Evolutionary conservation across 2,797 vertebrate species (phyloP), one percentile per base, ranked within the genome.

Genomic region (Gymnoscopelus microlampas): DNA sequence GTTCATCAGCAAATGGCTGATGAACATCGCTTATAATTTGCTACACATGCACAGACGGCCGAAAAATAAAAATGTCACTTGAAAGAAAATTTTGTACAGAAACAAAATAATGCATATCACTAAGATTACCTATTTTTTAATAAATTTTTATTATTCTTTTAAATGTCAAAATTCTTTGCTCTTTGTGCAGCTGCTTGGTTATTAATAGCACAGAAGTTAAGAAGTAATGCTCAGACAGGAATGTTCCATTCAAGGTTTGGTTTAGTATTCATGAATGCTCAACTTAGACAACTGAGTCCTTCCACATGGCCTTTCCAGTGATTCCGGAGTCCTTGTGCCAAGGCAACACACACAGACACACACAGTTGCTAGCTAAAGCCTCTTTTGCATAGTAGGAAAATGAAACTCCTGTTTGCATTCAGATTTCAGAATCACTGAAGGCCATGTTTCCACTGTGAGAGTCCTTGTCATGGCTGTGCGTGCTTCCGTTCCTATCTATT

Each of bases 311-410:
- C 75, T 79, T 85, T 68, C 63, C 70, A 81, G 64, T 76, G 80
- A 78, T 71, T 87, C 77, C 4, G 24, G 72, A 66, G 68, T 74
- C 58, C 10, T 71, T 23, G 50, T 58, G 53, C 76, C 68, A 74
- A 84, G 53, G 48, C 29, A 60, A 26, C 70, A 51, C 54, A 74
- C 73, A 60, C 63, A n/a, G 50, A 32, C 62, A 65, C 53, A 50
- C 24, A 66, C 63, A 61, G 48, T 65, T 77, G 68, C 58, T 68
- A 71, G 50, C 69, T 14, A 23, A 3, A 0, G 59, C 24, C 39
- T 72, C 82, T 24, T 87, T 88, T 89, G 77, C 87, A 80, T 86
- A 74, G 66, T 76, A 84, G 66, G 77, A 84, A 86, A 79, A 74
- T 73, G 5, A 75, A 83, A 72, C 71, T 47, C 50, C 23, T 7